These are phyloP conservation scores for Leptinotarsa defecta DNA, from an alignment of 1,140 invertebrate genomes.

Conservation along the genomic window DNA sequence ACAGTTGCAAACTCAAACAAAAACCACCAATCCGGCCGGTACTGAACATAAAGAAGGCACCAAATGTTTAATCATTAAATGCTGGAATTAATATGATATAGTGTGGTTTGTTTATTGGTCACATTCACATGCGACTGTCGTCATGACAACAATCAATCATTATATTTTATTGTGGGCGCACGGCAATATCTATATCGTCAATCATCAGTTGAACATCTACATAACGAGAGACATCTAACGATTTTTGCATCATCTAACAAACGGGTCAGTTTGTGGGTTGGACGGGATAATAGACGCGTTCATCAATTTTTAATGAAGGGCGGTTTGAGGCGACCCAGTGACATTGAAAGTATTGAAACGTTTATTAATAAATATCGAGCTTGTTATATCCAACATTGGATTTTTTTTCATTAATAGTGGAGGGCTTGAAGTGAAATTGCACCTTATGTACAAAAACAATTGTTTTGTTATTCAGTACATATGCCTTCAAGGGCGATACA, in stretches of 20 bases:
- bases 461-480: too few species aligned
- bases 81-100: conserved; percentile 38
- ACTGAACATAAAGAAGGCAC: conserved; percentile 26
- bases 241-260: not conserved
- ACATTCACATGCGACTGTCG: conserved; percentile 42
- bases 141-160: conserved; percentile 44
- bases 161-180: conserved; percentile 17
- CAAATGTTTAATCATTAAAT: conserved; percentile 47
- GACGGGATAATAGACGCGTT: not conserved
- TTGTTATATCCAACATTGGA: too few species aligned
- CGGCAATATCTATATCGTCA: conserved; percentile 13
- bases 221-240: conserved; percentile 21
- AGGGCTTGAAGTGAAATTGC: too few species aligned
- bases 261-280: conserved; percentile 13
- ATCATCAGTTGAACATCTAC: conserved; percentile 5
- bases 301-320: not conserved
- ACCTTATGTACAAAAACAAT: too few species aligned
- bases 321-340: not conserved
- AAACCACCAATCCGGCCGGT: too few species aligned
- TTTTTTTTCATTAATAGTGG: too few species aligned
- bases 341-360: too few species aligned
- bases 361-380: too few species aligned
- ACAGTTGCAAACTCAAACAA: too few species aligned
- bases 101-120: conserved; percentile 45
- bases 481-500: too few species aligned